Evolutionary conservation across 2,797 vertebrate species (phyloP).

Genomic region (Hoplostethus mediterraneus): DNA sequence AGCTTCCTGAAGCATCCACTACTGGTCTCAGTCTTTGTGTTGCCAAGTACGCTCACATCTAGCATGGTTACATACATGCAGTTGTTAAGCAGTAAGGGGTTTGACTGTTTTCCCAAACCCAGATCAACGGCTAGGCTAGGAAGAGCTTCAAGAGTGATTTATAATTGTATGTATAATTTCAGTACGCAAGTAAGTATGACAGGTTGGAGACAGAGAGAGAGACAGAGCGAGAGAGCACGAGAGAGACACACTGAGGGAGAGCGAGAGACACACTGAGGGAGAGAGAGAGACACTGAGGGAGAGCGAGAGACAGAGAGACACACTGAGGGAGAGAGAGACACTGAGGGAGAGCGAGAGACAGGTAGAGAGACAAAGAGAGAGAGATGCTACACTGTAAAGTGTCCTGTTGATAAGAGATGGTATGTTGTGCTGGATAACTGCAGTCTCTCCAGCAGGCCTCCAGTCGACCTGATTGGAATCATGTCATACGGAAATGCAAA

Average conservation of each 20-base stretch:
- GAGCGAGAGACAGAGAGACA: too few species aligned
- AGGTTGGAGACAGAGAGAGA: too few species aligned
- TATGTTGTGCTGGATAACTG: conserved; percentile 38
- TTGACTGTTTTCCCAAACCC: not conserved
- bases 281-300: too few species aligned
- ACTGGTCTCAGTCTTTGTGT: not conserved
- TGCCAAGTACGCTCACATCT: not conserved
- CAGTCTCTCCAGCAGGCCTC: conserved; percentile 25
- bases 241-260: too few species aligned
- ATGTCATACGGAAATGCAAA: conserved; percentile 63
- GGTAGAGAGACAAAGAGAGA: too few species aligned
- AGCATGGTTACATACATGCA: not conserved
- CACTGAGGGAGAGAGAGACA: too few species aligned
- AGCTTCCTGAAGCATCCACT: not conserved
- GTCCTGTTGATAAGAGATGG: conserved; percentile 11
- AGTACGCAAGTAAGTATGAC: not conserved
- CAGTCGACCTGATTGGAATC: conserved; percentile 47
- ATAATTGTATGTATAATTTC: too few species aligned
- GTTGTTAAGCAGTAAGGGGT: not conserved
- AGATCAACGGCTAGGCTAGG: not conserved
- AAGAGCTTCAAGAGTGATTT: too few species aligned
- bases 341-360: too few species aligned
- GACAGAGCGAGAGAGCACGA: too few species aligned
- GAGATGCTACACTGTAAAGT: not conserved
- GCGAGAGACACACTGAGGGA: too few species aligned